These are phyloP conservation scores for Phataginus tricuspis DNA, from an alignment of 2,797 vertebrate species.

Conservation along the genomic window DNA sequence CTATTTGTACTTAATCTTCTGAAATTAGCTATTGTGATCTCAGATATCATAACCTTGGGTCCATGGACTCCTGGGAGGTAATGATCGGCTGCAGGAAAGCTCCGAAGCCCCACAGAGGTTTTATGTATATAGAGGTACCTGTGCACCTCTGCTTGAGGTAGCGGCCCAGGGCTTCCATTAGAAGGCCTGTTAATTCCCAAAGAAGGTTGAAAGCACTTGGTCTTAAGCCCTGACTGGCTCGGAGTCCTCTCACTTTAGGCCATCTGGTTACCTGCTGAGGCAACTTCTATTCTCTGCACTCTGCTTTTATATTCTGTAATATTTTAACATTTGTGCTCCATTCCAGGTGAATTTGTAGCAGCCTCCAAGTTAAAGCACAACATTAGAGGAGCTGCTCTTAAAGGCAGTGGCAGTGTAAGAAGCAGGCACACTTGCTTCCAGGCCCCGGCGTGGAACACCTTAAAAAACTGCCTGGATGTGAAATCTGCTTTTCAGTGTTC, in stretches of 20 bases:
- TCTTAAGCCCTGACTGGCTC: background rate
- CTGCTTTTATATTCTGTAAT: background rate
- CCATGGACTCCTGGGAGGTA: background rate
- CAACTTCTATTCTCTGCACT: background rate
- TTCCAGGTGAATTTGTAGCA: background rate
- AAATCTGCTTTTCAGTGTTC: background rate
- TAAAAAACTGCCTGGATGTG: background rate
- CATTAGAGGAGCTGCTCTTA: background rate
- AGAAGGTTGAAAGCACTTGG: background rate
- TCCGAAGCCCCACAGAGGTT: background rate
- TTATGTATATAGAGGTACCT: background rate
- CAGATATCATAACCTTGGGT: background rate
- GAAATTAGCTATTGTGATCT: background rate
- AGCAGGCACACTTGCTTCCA: background rate
- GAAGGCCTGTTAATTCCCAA: background rate
- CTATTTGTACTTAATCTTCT: background rate
- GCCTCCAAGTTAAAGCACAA: background rate
- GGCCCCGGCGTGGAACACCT: background rate
- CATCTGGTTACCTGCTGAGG: background rate
- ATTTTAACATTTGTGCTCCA: background rate
- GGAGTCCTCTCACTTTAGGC: background rate
- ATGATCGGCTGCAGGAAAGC: background rate
- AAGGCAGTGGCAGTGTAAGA: rapidly evolving
- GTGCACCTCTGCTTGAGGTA: background rate
- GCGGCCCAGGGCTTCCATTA: background rate